phyloP scores from a whole-genome alignment of 2,113 vertebrate genomes.

The Gallinago undulata region DNA sequence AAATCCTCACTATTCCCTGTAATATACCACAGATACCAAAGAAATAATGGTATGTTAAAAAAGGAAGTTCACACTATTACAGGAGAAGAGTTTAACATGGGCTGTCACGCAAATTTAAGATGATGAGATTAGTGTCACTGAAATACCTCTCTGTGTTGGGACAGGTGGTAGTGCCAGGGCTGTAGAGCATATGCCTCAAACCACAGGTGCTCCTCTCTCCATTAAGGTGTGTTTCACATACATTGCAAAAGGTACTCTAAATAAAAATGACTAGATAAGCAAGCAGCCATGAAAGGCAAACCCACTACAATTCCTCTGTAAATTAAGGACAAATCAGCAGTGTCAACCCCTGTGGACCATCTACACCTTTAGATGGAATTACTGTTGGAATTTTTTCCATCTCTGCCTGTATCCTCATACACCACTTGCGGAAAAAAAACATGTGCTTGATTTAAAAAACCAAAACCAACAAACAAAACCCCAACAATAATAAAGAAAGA shows the following conservation, averaged over 20 bases:
- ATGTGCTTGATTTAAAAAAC: not conserved
- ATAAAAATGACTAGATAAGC: not conserved
- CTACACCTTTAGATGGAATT: not conserved
- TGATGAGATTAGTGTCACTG: not conserved
- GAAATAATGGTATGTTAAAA: not conserved
- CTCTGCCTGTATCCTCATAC: not conserved
- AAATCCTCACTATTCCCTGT: not conserved
- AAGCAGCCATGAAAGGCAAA: not conserved
- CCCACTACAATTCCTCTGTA: not conserved
- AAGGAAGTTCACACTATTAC: not conserved
- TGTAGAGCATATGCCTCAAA: not conserved
- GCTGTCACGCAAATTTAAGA: not conserved
- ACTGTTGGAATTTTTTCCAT: not conserved
- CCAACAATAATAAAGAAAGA: not conserved
- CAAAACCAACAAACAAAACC: not conserved
- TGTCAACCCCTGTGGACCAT: not conserved
- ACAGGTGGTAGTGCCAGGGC: not conserved
- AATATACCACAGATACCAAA: not conserved
- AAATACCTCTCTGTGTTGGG: not conserved
- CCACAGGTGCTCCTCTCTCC: not conserved
- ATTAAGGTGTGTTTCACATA: accelerated
- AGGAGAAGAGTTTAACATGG: not conserved
- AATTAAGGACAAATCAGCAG: not conserved
- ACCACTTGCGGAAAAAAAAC: not conserved
- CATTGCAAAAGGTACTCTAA: not conserved